Evolutionary conservation across 2,797 vertebrate genomes (phyloP).

Genomic region (Phalanger gymnotis): DNA sequence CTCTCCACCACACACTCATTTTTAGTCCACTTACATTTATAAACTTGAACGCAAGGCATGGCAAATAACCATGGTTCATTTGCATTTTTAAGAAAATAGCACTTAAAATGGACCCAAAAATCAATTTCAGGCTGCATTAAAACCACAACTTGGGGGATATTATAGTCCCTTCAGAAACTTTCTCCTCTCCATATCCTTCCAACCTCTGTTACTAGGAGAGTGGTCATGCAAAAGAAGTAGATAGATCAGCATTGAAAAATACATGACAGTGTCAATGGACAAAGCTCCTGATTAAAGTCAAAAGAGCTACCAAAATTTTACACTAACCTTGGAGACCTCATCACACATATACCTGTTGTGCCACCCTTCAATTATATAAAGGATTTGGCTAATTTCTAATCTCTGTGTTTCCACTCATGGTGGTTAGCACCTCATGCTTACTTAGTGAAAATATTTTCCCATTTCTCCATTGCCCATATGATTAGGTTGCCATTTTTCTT

Average conservation of each 20-base stretch:
- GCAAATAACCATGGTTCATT: not conserved
- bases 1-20: not conserved
- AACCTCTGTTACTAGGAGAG: not conserved
- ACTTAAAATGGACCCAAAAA: not conserved
- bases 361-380: not conserved
- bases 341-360: not conserved
- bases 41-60: not conserved
- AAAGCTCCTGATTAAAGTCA: not conserved
- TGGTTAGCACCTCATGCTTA: not conserved
- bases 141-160: not conserved
- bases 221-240: not conserved
- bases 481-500: not conserved
- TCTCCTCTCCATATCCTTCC: not conserved
- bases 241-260: not conserved
- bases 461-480: not conserved
- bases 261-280: rapidly evolving
- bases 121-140: not conserved
- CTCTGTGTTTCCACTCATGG: not conserved
- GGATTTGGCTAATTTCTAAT: not conserved
- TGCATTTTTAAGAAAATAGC: not conserved
- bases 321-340: not conserved
- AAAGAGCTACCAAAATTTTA: not conserved
- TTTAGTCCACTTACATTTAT: not conserved
- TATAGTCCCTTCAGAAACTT: not conserved
- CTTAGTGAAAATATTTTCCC: not conserved